Evolutionary conservation across 2,797 vertebrate species (phyloP).

Genomic region (Thaleichthys pacificus): DNA sequence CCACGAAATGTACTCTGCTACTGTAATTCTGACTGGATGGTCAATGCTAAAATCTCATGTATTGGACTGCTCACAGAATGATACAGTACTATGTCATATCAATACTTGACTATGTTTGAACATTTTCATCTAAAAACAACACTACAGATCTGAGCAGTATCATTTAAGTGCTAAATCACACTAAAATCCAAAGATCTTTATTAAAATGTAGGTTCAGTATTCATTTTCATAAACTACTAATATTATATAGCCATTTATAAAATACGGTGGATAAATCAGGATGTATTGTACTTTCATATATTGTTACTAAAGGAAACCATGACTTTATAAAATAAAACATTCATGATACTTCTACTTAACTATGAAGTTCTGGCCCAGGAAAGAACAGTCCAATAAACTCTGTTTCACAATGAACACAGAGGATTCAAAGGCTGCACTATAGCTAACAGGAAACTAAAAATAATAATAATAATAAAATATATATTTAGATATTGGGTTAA

Average conservation of each 20-base stretch:
- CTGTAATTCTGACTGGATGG: background rate
- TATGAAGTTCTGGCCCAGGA: no score
- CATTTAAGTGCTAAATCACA: constrained; percentile 18
- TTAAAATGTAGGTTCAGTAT: background rate
- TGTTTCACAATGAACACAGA: no score
- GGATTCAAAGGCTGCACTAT: background rate
- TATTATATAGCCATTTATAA: background rate
- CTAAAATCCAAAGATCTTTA: constrained; percentile 2
- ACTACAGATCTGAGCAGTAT: constrained; percentile 10
- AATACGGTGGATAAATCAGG: background rate
- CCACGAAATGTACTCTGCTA: background rate
- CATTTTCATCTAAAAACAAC: background rate
- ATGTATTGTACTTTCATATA: background rate
- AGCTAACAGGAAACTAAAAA: background rate
- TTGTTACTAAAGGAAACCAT: background rate
- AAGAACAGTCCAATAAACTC: no score
- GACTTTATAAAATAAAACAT: background rate
- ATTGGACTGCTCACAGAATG: background rate
- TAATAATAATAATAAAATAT: no score
- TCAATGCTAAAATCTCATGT: background rate
- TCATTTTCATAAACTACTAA: constrained; percentile 11
- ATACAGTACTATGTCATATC: background rate
- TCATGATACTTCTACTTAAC: no score
- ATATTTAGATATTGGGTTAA: background rate
- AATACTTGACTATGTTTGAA: background rate